These are phyloP conservation scores for Lingula anatina DNA, from an alignment of 2,888 invertebrate genomes.

Conservation along the genomic window DNA sequence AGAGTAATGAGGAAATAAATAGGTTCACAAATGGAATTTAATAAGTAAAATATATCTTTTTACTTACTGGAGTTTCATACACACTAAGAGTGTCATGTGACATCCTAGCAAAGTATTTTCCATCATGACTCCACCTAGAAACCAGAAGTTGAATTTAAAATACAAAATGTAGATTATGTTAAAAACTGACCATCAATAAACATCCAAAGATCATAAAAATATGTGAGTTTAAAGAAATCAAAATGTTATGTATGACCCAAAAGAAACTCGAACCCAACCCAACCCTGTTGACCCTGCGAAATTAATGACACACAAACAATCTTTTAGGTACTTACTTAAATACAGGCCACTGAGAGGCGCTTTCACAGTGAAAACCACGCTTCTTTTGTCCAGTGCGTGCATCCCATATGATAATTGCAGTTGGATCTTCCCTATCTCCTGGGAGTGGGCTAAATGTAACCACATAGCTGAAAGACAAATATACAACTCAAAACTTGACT, in stretches of 20 bases:
- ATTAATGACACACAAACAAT: too few species aligned
- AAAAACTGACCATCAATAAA: constrained; percentile 1
- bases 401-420: constrained; percentile 90
- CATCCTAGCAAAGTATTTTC: constrained; percentile 87
- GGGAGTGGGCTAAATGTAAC: constrained; percentile 87
- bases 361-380: constrained; percentile 71
- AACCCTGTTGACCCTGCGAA: too few species aligned
- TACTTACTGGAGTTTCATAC: constrained; percentile 81
- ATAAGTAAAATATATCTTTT: too few species aligned
- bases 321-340: constrained; percentile 66
- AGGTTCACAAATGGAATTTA: too few species aligned
- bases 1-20: too few species aligned
- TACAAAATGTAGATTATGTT: neutral
- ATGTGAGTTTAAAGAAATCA: too few species aligned
- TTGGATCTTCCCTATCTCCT: constrained; percentile 63
- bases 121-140: constrained; percentile 82
- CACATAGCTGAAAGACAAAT: constrained; percentile 62
- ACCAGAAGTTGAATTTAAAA: neutral
- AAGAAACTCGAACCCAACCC: too few species aligned
- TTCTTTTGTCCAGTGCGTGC: constrained; percentile 90
- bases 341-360: constrained; percentile 77
- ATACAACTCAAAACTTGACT: neutral
- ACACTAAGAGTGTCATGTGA: constrained; percentile 72
- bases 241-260: too few species aligned
- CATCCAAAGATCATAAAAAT: neutral